Base-by-base conservation (phyloP, 1,140 invertebrate genomes). In the Heliconius melpomene region DNA sequence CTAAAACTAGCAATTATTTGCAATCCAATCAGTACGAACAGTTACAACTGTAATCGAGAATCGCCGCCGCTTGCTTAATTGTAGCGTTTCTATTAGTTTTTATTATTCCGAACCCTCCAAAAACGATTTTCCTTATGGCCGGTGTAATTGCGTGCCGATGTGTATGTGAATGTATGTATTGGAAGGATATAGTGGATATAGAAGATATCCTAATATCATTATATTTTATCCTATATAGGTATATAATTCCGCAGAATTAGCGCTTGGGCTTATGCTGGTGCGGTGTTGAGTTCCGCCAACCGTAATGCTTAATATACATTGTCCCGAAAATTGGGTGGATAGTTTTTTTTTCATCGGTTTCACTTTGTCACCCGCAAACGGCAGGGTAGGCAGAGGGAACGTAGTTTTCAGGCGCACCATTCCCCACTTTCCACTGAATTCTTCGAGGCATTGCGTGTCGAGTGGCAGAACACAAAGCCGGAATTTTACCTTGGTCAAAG, bases 41-140 rank as follows among this genome's bases (percentile, higher is more conserved):
- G n/a, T n/a, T n/a, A 36, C 66, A 77, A 46, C 78, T 70, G 78
- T 80, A 83, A 86, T 87, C 86, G 86, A 85, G 83, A 82, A 86
- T 86, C 76, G 72, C 81, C 78, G 77, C 85, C 80, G 84, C 84
- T 86, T 86, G 84, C 84, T 86, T 86, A 85, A 86, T 84, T 79
- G 84, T 57, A 60, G 80, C 74, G 79, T 83, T 86, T 83, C 86
- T 87, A 87, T 87, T 86, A 86, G 86, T 87, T 87, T 87, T 87
- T 87, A 87, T 87, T 86, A 86, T 85, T 82, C 81, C 83, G 70
- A 52, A 72, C 80, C 85, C 77, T 79, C 74, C 82, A 80, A 79
- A 83, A 86, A 85, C 85, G 83, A 80, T 88, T 88, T 88, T 88
- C 85, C 87, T 87, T 87, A 88, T 88, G 74, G 82, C 79, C 70